phyloP scores from a whole-genome alignment of 92 coral and sea anemone genomes.

The Palythoa caribaeorum region DNA sequence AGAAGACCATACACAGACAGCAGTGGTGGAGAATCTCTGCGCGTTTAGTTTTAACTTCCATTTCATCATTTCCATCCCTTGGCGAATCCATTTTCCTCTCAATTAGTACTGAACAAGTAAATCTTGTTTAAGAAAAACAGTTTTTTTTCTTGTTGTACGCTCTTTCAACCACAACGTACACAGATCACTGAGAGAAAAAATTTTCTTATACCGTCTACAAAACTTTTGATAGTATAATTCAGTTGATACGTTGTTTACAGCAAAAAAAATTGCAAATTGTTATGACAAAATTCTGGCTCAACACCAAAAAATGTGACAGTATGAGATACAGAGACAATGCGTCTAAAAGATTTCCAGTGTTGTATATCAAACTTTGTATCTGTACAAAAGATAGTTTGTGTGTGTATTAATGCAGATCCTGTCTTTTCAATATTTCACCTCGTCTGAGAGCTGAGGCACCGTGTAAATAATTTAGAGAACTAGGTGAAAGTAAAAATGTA shows the following conservation, averaged over 20 bases:
- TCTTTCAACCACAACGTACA: not conserved
- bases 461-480: no score
- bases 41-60: conserved; percentile 6
- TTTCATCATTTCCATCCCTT: not conserved
- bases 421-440: no score
- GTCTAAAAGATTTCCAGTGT: not conserved
- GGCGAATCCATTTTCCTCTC: not conserved
- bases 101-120: not conserved
- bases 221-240: not conserved
- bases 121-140: not conserved
- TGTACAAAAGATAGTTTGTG: no score
- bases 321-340: not conserved
- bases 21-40: conserved; percentile 30
- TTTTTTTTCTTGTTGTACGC: not conserved
- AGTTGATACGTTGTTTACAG: no score
- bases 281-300: not conserved
- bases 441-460: no score
- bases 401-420: no score
- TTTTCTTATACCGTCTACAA: not conserved
- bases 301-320: not conserved
- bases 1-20: conserved; percentile 23
- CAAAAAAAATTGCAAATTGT: not conserved
- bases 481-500: no score
- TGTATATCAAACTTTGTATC: no score
- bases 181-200: not conserved